These are phyloP conservation scores for Pantherophis alleghaniensis DNA, from an alignment of 2,797 vertebrate species.

Conservation along the genomic window DNA sequence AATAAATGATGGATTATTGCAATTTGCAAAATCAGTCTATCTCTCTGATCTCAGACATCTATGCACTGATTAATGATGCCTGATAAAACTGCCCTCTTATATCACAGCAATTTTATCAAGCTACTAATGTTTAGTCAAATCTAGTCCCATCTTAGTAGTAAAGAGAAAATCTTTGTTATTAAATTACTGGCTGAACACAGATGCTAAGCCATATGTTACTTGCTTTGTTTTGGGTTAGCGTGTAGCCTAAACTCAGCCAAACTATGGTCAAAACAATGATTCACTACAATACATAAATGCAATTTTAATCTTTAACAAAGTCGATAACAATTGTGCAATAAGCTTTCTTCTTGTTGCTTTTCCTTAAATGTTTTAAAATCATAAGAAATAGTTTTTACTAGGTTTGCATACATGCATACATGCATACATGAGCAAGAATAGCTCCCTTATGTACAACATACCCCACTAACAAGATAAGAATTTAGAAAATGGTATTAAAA, in stretches of 20 bases:
- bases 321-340: conserved; percentile 10
- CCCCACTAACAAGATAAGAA: not conserved
- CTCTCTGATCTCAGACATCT: not conserved
- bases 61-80: not conserved
- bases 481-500: not conserved
- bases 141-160: not conserved
- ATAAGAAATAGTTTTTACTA: conserved; percentile 11
- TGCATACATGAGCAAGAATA: not conserved
- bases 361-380: not conserved
- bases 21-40: not conserved
- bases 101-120: not conserved
- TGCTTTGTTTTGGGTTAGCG: not conserved
- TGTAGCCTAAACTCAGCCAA: not conserved
- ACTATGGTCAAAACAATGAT: not conserved
- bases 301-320: conserved; percentile 16
- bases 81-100: not conserved
- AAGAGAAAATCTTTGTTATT: not conserved
- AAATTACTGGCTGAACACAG: not conserved
- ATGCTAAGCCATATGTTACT: not conserved
- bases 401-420: not conserved
- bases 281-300: not conserved
- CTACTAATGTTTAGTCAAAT: not conserved
- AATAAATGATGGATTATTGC: not conserved
- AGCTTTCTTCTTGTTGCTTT: not conserved
- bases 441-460: not conserved